Percentiles rank a stretch among this genome's conserved stretches.
Conservation (phyloP, 2,888 invertebrate genomes). For the Empis stercorea region DNA sequence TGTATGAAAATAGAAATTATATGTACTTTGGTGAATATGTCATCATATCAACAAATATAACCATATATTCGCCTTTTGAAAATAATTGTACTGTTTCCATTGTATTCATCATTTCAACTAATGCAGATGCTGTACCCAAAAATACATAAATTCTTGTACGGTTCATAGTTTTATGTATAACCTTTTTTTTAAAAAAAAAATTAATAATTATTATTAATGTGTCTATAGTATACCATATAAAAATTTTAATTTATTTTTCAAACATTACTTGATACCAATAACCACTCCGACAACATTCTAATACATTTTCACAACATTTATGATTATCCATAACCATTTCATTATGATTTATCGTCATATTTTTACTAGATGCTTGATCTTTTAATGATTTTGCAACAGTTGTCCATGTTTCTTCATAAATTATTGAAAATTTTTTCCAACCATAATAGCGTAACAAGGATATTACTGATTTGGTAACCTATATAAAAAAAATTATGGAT, state of each 20-base stretch:
- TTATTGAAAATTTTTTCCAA: slow-evolving; percentile 88
- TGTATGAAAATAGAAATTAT: background rate
- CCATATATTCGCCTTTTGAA: slow-evolving; percentile 86
- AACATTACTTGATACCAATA: slow-evolving; percentile 63
- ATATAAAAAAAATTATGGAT: slow-evolving; percentile 22
- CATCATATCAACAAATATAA: slow-evolving; percentile 88
- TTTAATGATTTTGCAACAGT: slow-evolving; percentile 71
- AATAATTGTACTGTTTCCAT: slow-evolving; percentile 83
- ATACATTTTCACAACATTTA: slow-evolving; percentile 63
- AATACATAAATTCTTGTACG: slow-evolving; percentile 88
- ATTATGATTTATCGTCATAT: slow-evolving; percentile 74
- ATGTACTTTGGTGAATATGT: slow-evolving; percentile 59
- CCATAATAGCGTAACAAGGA: slow-evolving; percentile 79
- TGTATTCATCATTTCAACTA: slow-evolving; percentile 81
- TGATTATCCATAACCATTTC: slow-evolving; percentile 55
- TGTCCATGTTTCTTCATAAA: slow-evolving; percentile 68
- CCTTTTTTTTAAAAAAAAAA: slow-evolving; percentile 21
- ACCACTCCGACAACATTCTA: slow-evolving; percentile 62
- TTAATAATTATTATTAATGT: too few relatives aligned
- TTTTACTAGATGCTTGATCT: slow-evolving; percentile 58
- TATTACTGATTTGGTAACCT: slow-evolving; percentile 91
- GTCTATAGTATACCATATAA: too few relatives aligned
- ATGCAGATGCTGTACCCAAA: slow-evolving; percentile 69
- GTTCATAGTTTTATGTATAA: slow-evolving; percentile 65
- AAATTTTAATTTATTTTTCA: too few relatives aligned